These are phyloP conservation scores for Hoplodrina blanda DNA, from an alignment of 2,888 invertebrate species.

Conservation along the genomic window DNA sequence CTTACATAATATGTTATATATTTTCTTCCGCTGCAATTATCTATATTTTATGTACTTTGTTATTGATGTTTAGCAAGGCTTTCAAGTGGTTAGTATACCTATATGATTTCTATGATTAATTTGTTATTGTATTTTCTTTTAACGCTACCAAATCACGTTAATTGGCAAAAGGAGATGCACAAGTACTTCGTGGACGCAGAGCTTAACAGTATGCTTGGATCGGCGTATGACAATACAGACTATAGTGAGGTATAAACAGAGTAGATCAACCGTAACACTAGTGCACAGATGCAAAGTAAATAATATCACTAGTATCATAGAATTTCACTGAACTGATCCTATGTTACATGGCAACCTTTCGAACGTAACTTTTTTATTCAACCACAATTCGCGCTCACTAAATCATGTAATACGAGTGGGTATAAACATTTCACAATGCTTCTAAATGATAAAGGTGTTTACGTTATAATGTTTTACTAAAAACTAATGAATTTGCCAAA, in stretches of 20 bases:
- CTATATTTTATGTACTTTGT: constrained; percentile 48
- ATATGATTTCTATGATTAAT: constrained; percentile 77
- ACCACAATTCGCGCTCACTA: constrained; percentile 48
- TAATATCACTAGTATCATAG: constrained; percentile 62
- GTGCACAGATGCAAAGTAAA: constrained; percentile 54
- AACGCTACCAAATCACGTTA: constrained; percentile 88
- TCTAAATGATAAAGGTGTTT: constrained; percentile 39
- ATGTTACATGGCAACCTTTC: constrained; percentile 35
- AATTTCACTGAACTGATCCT: constrained; percentile 55
- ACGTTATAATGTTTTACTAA: constrained; percentile 41
- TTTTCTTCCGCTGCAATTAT: constrained; percentile 45
- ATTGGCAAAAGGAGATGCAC: constrained; percentile 94
- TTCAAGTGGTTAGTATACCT: constrained; percentile 50
- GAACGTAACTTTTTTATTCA: constrained; percentile 28
- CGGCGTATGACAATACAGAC: constrained; percentile 91
- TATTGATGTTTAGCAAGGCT: constrained; percentile 56
- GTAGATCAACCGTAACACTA: constrained; percentile 66
- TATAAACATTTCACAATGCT: constrained; percentile 49
- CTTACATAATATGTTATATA: constrained; percentile 33
- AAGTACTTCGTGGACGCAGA: constrained; percentile 95
- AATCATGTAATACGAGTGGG: constrained; percentile 37
- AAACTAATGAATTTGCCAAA: constrained; percentile 51
- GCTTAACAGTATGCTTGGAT: constrained; percentile 94
- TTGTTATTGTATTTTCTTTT: constrained; percentile 86
- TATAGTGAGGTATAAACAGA: constrained; percentile 87